Evolutionary conservation across 2,888 invertebrate genomes (phyloP).

Genomic region (Lasiommata megera): DNA sequence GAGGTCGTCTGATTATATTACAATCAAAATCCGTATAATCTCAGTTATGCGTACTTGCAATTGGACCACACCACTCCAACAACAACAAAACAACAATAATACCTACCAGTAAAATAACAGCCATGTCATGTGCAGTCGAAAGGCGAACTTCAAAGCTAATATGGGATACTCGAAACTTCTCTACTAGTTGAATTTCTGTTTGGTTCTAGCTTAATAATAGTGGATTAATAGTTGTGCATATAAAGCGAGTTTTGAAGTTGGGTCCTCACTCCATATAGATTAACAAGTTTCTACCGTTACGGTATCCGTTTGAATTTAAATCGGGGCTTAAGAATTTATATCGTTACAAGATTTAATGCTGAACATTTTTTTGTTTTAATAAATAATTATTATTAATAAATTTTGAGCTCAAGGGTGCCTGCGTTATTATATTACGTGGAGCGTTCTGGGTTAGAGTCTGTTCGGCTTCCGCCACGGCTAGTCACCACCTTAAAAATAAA

Average conservation of each 20-base stretch:
- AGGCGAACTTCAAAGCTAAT: slow-evolving; percentile 25
- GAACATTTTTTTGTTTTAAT: no score
- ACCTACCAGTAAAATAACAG: neutral
- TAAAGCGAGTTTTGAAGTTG: slow-evolving; percentile 46
- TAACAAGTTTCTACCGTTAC: slow-evolving; percentile 18
- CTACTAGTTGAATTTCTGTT: slow-evolving; percentile 36
- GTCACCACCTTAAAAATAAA: no score
- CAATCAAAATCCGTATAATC: no score
- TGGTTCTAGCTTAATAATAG: slow-evolving; percentile 40
- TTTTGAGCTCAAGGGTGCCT: no score
- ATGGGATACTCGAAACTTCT: slow-evolving; percentile 26
- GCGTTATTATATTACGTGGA: no score
- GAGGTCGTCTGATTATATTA: no score
- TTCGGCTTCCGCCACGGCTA: no score
- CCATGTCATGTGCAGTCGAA: slow-evolving; percentile 10
- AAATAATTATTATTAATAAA: no score
- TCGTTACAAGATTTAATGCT: neutral
- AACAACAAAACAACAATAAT: neutral
- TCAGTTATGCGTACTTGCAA: no score
- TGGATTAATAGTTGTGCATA: slow-evolving; percentile 48
- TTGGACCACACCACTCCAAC: neutral
- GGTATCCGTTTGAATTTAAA: slow-evolving; percentile 5
- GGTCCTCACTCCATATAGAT: slow-evolving; percentile 26
- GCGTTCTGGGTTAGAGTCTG: no score
- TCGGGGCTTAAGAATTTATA: neutral